phyloP scores from a whole-genome alignment of 2,888 invertebrate genomes.

The Meliscaeva auricollis region DNA sequence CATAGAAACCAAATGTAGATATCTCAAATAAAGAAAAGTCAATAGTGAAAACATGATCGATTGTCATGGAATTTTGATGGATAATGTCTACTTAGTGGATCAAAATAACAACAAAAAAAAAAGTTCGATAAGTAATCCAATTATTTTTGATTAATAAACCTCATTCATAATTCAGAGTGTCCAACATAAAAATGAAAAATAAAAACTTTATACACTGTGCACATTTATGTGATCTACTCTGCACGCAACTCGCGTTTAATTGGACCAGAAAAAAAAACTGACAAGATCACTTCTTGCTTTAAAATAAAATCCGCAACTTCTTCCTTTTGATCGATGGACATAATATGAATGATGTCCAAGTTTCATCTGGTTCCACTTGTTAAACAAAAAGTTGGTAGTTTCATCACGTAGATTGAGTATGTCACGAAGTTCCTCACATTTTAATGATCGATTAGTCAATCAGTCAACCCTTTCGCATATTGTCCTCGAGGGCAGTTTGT shows the following conservation, averaged over 20 bases:
- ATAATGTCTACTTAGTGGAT: conserved; percentile 8
- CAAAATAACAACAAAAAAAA: conserved; percentile 9
- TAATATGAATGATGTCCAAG: neutral
- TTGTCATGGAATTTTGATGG: conserved; percentile 50
- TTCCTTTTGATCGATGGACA: conserved; percentile 41
- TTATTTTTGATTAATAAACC: conserved; percentile 67
- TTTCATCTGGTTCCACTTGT: neutral
- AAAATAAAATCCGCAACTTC: conserved; percentile 47
- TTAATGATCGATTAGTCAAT: conserved; percentile 63
- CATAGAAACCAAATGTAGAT: neutral
- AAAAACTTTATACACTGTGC: neutral
- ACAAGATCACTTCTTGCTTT: conserved; percentile 33
- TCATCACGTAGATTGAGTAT: conserved; percentile 68
- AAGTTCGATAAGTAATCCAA: conserved; percentile 55
- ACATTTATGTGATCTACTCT: conserved; percentile 19
- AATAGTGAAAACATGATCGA: conserved; percentile 54
- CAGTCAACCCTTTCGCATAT: conserved; percentile 60
- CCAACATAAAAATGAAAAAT: neutral
- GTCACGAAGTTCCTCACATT: conserved; percentile 66
- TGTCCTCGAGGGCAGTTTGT: conserved; percentile 50
- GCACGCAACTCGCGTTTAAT: conserved; percentile 46
- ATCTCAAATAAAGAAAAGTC: neutral
- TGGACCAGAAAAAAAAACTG: conserved; percentile 47
- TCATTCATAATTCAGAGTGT: conserved; percentile 21
- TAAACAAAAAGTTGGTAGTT: conserved; percentile 38